Conservation (phyloP, 2,113 vertebrate species). For the Gulo gulo region DNA sequence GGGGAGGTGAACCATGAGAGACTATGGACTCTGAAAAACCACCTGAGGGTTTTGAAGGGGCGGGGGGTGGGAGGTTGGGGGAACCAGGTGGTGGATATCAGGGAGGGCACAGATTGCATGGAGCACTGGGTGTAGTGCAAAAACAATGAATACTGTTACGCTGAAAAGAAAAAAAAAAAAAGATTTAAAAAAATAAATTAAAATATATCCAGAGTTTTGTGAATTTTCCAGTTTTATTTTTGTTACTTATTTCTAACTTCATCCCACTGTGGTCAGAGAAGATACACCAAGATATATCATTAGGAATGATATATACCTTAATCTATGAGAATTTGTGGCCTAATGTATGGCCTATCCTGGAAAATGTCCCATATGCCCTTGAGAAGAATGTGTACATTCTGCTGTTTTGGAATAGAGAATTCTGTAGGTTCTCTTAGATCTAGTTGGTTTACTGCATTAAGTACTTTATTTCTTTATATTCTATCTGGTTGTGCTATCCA, state of each 20-base stretch:
- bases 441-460: background rate
- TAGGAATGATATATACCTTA: background rate
- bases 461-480: background rate
- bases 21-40: no score
- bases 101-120: no score
- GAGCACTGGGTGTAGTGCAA: no score
- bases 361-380: background rate
- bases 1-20: no score
- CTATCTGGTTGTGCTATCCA: background rate
- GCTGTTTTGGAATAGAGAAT: background rate
- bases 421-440: background rate
- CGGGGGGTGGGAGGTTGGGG: no score
- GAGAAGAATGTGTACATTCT: background rate
- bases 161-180: no score
- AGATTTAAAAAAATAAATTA: no score
- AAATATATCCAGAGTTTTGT: background rate
- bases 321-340: background rate
- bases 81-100: no score
- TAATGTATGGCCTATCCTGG: background rate
- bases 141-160: no score
- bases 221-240: background rate
- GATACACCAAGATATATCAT: no score
- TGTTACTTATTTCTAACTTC: background rate
- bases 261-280: background rate
- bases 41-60: no score